Evolutionary conservation across 2,888 invertebrate species (phyloP).

Genomic region (Athalia circularis): DNA sequence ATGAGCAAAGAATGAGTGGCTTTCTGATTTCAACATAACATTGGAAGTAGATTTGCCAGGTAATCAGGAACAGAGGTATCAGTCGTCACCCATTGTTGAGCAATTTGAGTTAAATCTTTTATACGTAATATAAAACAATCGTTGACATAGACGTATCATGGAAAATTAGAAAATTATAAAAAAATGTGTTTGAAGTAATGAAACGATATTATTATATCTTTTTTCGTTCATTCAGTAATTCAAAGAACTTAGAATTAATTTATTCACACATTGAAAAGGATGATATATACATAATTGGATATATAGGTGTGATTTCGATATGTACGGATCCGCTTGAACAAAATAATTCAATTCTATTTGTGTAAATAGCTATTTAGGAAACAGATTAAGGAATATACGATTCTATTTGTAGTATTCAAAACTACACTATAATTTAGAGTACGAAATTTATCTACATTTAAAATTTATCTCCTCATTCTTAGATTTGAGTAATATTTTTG

Average conservation of each 20-base stretch:
- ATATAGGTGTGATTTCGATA: slow-evolving; percentile 30
- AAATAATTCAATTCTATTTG: not conserved
- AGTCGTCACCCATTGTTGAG: slow-evolving; percentile 35
- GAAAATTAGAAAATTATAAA: slow-evolving; percentile 4
- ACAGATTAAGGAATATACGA: slow-evolving; percentile 7
- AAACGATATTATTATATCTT: slow-evolving; percentile 36
- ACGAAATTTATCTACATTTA: slow-evolving; percentile 7
- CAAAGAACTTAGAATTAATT: slow-evolving; percentile 16
- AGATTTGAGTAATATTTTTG: not conserved
- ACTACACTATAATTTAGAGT: too few relatives aligned
- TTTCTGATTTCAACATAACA: slow-evolving; percentile 8
- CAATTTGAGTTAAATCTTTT: slow-evolving; percentile 14
- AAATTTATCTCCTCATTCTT: slow-evolving; percentile 7
- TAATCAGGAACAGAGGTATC: slow-evolving; percentile 34
- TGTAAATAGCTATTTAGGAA: not conserved
- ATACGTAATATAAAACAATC: slow-evolving; percentile 9
- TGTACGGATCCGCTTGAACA: not conserved
- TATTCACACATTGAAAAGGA: slow-evolving; percentile 24
- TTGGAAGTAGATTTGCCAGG: slow-evolving; percentile 9
- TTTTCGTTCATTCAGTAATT: slow-evolving; percentile 1
- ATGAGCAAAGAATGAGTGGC: not conserved
- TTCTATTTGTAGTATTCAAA: not conserved
- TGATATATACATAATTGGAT: slow-evolving; percentile 19
- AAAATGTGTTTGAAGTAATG: slow-evolving; percentile 28
- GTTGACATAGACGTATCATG: not conserved